Percentiles rank a stretch among this genome's conserved stretches.
Evolutionary conservation across 2,113 vertebrate genomes (phyloP).

Genomic region (human (Homo sapiens)): DNA sequence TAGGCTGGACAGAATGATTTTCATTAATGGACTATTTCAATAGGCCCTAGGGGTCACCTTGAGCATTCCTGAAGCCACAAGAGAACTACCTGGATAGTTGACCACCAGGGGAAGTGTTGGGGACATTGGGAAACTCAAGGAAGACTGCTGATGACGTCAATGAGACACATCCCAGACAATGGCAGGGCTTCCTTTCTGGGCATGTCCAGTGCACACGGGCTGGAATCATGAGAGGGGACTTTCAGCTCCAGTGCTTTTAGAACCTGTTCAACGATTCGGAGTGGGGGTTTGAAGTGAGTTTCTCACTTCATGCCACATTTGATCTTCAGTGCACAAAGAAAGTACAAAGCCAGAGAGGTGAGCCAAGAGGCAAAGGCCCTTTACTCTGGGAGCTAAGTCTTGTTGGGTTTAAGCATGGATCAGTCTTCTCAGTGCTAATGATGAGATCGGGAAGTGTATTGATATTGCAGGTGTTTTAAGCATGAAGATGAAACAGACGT

Average conservation of each 20-base stretch:
- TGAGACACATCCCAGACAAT: fast-evolving
- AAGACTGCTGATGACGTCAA: not conserved
- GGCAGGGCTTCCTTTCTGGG: not conserved
- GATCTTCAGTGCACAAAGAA: not conserved
- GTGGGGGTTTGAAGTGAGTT: not conserved
- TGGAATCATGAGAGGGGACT: not conserved
- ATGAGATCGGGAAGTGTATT: not conserved
- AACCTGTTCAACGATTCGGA: not conserved
- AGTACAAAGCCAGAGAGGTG: not conserved
- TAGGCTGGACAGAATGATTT: not conserved
- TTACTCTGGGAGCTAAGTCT: not conserved
- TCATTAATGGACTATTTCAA: not conserved
- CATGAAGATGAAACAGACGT: not conserved
- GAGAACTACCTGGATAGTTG: not conserved
- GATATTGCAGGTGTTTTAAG: not conserved
- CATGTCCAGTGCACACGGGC: fast-evolving
- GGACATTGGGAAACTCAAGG: not conserved
- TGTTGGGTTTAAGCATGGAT: not conserved
- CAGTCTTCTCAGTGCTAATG: not conserved
- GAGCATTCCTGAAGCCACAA: not conserved
- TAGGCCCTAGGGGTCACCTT: not conserved
- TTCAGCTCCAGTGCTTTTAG: not conserved
- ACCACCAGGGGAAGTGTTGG: not conserved
- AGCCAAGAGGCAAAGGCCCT: not conserved
- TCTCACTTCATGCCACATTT: not conserved